Percentiles rank a stretch among this genome's conserved stretches.
Conservation (phyloP, 92 coral and sea anemone species). For the Micromussa lordhowensis region DNA sequence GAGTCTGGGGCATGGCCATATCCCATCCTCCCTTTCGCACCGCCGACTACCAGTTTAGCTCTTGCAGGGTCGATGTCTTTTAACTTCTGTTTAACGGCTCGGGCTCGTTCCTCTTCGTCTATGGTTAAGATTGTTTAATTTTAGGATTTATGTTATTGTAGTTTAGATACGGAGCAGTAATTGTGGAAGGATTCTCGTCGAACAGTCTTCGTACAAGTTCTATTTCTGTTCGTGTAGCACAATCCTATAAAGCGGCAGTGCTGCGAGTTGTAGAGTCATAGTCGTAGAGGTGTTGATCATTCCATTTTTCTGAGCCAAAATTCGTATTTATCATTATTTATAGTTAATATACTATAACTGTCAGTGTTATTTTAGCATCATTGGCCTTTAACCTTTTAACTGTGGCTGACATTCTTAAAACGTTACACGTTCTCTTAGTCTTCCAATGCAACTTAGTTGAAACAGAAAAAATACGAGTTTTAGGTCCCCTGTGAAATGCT, state of each 20-base stretch:
- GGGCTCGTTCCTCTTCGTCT: conserved; percentile 87
- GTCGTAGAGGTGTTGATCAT: neutral
- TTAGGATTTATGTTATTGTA: neutral
- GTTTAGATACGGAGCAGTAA: neutral
- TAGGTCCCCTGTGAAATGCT: neutral
- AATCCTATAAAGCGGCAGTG: neutral
- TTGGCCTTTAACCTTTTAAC: neutral
- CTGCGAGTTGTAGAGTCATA: neutral
- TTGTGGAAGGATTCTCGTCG: neutral
- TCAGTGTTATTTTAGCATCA: neutral
- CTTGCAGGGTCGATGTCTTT: conserved; percentile 74
- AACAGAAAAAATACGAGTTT: neutral
- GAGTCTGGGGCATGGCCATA: conserved; percentile 90
- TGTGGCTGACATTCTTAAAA: neutral
- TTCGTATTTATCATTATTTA: neutral
- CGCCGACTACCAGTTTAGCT: conserved; percentile 84
- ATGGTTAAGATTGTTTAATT: conserved; percentile 28
- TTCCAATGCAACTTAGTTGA: neutral
- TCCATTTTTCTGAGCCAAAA: neutral
- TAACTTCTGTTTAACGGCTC: conserved; percentile 76
- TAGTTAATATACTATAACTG: neutral
- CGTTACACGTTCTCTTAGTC: neutral
- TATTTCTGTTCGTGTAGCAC: neutral
- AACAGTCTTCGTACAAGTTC: neutral
- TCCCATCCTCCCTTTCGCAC: conserved; percentile 86